Conservation (phyloP, 1,140 invertebrate genomes). For the Pogonomyrmex barbatus region DNA sequence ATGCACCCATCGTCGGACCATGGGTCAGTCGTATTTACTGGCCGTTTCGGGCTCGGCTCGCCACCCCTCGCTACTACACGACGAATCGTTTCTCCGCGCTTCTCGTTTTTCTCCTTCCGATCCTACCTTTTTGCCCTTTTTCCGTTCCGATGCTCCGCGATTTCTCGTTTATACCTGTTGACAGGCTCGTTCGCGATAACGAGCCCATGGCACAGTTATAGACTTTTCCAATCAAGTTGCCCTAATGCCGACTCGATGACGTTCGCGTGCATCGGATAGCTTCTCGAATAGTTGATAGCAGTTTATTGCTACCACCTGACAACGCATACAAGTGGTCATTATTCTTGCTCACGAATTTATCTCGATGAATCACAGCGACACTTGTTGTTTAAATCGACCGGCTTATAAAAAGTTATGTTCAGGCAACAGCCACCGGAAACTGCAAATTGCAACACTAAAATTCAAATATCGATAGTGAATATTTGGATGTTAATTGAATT, state of each 20-base stretch:
- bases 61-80: constrained; percentile 38
- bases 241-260: constrained; percentile 59
- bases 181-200: constrained; percentile 63
- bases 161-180: constrained; percentile 64
- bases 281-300: constrained; percentile 50
- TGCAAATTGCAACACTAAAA: neutral
- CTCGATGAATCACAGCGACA: constrained; percentile 23
- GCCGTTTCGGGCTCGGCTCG: constrained; percentile 43
- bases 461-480: neutral
- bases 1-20: constrained; percentile 48
- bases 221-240: constrained; percentile 59
- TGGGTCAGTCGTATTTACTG: constrained; percentile 56
- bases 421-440: neutral
- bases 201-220: constrained; percentile 58
- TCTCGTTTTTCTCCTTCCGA: constrained; percentile 30
- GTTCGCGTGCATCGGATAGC: constrained; percentile 49
- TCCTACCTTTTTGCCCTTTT: constrained; percentile 41
- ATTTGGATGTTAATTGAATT: constrained; percentile 2
- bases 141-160: constrained; percentile 47
- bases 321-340: constrained; percentile 7
- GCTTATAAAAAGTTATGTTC: constrained; percentile 16
- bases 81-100: constrained; percentile 54
- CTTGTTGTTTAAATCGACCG: constrained; percentile 36
- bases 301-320: constrained; percentile 48
- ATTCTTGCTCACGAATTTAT: constrained; percentile 49